Conservation (phyloP, 1,140 invertebrate genomes). For the Drosophila lacteicornis region DNA sequence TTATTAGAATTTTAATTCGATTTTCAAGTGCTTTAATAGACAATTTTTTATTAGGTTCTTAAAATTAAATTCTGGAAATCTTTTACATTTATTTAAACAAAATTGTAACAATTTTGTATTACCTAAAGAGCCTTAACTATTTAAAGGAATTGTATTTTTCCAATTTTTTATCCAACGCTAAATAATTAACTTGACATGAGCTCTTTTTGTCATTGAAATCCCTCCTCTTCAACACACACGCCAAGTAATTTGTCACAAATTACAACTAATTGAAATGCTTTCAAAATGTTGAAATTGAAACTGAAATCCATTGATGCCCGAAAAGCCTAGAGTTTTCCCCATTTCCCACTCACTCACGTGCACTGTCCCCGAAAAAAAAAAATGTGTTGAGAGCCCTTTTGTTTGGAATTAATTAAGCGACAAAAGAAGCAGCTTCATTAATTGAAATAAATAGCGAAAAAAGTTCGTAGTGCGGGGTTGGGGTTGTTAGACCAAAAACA, state of each 20-base stretch:
- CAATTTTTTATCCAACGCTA: no score
- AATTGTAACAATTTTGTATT: no score
- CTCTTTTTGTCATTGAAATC: neutral
- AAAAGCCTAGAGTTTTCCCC: no score
- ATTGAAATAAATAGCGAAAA: slow-evolving; percentile 59
- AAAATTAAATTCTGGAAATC: no score
- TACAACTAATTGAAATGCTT: slow-evolving; percentile 40
- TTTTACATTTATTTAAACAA: no score
- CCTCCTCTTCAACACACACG: neutral
- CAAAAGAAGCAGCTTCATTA: slow-evolving; percentile 58
- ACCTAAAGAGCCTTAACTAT: no score
- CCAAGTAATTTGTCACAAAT: slow-evolving; percentile 35
- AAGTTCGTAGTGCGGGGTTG: neutral
- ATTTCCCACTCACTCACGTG: neutral
- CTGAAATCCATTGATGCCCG: slow-evolving; percentile 38
- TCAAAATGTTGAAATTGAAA: slow-evolving; percentile 47
- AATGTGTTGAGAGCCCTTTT: slow-evolving; percentile 38
- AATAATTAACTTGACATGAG: neutral
- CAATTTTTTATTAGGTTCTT: no score
- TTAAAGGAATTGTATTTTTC: no score
- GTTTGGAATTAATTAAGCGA: slow-evolving; percentile 53
- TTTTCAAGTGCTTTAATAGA: no score
- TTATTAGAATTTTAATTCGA: no score
- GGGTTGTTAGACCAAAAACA: neutral
- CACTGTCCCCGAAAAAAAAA: neutral